Evolutionary conservation across 2,113 vertebrate genomes (phyloP).

Genomic region (Gymnarchus niloticus): DNA sequence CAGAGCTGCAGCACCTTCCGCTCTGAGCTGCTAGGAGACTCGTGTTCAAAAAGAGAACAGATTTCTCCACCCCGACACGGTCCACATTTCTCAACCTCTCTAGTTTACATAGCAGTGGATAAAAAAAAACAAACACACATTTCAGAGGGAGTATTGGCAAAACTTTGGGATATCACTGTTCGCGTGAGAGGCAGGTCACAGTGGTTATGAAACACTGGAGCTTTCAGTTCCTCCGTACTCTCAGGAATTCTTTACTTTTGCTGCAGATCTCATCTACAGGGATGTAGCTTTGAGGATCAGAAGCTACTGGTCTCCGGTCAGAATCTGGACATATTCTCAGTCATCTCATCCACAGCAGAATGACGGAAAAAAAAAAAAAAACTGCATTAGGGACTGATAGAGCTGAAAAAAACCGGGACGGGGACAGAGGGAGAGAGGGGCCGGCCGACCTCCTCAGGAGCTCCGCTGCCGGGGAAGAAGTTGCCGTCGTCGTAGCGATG

Average conservation of each 20-base stretch:
- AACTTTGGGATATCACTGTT: not conserved
- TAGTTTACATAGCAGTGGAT: not conserved
- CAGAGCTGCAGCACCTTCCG: not conserved
- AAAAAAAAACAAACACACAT: not conserved
- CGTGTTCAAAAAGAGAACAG: not conserved
- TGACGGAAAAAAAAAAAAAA: not conserved
- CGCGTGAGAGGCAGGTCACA: not conserved
- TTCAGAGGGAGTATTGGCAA: not conserved
- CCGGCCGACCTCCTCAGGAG: constrained; percentile 69
- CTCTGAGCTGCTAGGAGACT: not conserved
- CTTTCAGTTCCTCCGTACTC: not conserved
- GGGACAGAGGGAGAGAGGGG: not conserved
- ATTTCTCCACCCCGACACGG: not conserved
- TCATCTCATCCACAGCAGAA: not conserved
- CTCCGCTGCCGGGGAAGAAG: constrained; percentile 80
- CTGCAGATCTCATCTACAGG: too few relatives aligned
- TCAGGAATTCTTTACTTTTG: too few relatives aligned
- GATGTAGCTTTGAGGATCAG: too few relatives aligned
- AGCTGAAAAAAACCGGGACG: not conserved
- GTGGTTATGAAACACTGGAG: not conserved
- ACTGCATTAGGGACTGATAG: not conserved
- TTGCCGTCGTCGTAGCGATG: constrained; percentile 83
- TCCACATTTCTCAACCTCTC: too few relatives aligned
- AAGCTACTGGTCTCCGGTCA: not conserved
- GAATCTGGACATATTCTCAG: not conserved